phyloP scores from a whole-genome alignment of 1,140 invertebrate species.

The Popillia japonica region DNA sequence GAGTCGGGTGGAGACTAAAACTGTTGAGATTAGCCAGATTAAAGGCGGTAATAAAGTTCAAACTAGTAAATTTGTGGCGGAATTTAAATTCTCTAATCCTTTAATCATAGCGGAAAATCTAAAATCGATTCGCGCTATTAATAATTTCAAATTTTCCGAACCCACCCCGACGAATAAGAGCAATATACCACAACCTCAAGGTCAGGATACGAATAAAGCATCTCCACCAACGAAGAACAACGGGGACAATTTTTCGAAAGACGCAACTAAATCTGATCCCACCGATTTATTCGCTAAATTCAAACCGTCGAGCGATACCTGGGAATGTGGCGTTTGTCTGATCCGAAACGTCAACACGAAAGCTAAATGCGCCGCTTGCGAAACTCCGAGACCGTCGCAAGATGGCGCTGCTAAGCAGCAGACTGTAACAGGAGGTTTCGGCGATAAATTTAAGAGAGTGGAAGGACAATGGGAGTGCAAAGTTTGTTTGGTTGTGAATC shows the following conservation, averaged over 20 bases:
- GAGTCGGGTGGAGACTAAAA: background rate
- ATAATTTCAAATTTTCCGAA: slow-evolving; percentile 67
- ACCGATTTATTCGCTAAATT: slow-evolving; percentile 48
- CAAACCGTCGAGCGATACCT: slow-evolving; percentile 59
- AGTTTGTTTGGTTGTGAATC: slow-evolving; percentile 67
- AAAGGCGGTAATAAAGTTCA: background rate
- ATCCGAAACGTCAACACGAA: slow-evolving; percentile 68
- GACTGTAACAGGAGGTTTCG: slow-evolving; percentile 41
- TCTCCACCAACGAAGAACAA: slow-evolving; percentile 48
- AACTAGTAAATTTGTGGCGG: too few species aligned
- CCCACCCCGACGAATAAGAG: slow-evolving; percentile 54
- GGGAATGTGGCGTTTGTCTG: slow-evolving; percentile 74
- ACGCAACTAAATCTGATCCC: background rate
- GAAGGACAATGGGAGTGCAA: slow-evolving; percentile 65
- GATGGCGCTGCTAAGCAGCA: background rate
- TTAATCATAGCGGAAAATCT: slow-evolving; percentile 53
- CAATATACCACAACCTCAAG: slow-evolving; percentile 41
- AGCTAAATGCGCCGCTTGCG: slow-evolving; percentile 72
- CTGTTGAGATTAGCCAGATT: background rate
- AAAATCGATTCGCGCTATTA: slow-evolving; percentile 59
- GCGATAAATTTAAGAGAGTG: slow-evolving; percentile 55
- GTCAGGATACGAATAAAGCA: background rate
- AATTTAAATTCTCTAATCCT: slow-evolving; percentile 56
- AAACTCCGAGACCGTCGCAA: slow-evolving; percentile 61
- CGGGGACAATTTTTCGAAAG: background rate